Conservation (phyloP, 2,888 invertebrate genomes). For the Orchestes rusci region DNA sequence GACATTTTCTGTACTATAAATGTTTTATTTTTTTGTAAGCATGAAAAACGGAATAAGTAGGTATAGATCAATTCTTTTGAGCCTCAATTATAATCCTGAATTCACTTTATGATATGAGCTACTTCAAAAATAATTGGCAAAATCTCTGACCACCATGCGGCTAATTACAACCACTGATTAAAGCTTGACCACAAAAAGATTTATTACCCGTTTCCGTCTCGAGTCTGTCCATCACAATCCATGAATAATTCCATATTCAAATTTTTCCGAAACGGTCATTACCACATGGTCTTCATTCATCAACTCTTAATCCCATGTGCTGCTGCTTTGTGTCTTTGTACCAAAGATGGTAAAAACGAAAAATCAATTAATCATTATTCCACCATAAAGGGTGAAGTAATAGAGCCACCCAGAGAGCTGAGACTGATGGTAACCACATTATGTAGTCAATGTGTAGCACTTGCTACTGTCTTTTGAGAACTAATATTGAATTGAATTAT, state of each 20-base stretch:
- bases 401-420: slow-evolving; percentile 10
- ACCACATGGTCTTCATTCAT: slow-evolving; percentile 25
- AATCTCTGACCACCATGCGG: too few species aligned
- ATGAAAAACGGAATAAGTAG: too few species aligned
- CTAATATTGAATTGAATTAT: too few species aligned
- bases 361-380: slow-evolving; percentile 21
- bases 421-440: slow-evolving; percentile 9
- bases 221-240: slow-evolving; percentile 17
- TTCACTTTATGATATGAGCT: too few species aligned
- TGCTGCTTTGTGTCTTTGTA: slow-evolving; percentile 13
- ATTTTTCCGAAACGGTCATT: slow-evolving; percentile 23
- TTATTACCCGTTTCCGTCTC: slow-evolving; percentile 23
- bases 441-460: slow-evolving; percentile 2
- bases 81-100: too few species aligned
- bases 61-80: too few species aligned
- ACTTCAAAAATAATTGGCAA: too few species aligned
- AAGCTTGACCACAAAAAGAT: slow-evolving; percentile 21
- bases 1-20: too few species aligned
- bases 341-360: slow-evolving; percentile 11
- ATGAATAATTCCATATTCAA: slow-evolving; percentile 23
- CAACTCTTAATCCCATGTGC: slow-evolving; percentile 21
- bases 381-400: slow-evolving; percentile 12
- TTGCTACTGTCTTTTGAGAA: too few species aligned
- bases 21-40: too few species aligned
- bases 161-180: too few species aligned